Conservation (phyloP, 2,113 vertebrate genomes). For the Anhinga anhinga region DNA sequence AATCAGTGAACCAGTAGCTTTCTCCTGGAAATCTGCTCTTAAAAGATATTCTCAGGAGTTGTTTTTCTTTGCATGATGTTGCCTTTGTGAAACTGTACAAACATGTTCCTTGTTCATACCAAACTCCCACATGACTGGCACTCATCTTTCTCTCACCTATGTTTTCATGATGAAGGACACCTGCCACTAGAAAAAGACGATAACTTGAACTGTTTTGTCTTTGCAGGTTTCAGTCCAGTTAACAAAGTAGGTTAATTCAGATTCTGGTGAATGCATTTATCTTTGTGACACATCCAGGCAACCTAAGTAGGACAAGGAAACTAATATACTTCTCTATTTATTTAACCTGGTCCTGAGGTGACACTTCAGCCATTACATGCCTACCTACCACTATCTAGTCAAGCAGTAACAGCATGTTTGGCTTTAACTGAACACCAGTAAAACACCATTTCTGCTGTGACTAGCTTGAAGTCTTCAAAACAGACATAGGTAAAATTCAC, state of each 20-base stretch:
- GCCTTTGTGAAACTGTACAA: background rate
- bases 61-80: background rate
- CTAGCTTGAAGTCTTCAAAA: background rate
- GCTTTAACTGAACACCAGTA: background rate
- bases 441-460: background rate
- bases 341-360: background rate
- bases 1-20: background rate
- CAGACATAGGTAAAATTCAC: background rate
- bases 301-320: background rate
- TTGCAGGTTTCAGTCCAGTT: background rate
- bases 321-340: background rate
- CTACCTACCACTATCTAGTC: background rate
- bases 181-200: background rate
- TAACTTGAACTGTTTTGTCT: background rate
- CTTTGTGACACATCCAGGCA: constrained; percentile 7
- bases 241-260: background rate
- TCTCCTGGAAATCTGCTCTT: background rate
- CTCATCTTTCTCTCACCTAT: background rate
- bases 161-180: background rate
- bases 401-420: background rate
- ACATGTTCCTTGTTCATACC: background rate
- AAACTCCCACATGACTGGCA: background rate
- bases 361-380: background rate
- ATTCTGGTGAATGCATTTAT: background rate
- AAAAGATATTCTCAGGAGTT: background rate